A percentile compares a stretch with the other conserved stretches of the same genome.
These are phyloP conservation scores for Megaptera novaeangliae DNA, from an alignment of 2,113 vertebrate genomes.

Conservation along the genomic window DNA sequence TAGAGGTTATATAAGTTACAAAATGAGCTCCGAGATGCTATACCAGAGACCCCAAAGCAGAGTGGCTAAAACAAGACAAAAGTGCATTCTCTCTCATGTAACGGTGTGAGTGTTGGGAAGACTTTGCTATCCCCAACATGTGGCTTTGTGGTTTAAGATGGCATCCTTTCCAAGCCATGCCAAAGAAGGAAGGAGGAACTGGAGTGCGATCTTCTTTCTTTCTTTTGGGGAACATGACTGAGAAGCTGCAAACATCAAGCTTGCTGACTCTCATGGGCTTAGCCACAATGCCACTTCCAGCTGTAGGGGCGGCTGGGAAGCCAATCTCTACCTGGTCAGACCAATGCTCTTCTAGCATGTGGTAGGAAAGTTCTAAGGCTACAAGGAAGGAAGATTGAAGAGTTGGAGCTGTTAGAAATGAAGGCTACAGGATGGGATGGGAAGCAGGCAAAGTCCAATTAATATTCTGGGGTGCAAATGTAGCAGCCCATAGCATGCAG, in stretches of 20 bases:
- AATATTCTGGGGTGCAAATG: not conserved
- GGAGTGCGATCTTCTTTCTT: not conserved
- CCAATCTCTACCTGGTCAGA: not conserved
- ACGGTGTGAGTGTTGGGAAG: not conserved
- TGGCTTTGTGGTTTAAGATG: not conserved
- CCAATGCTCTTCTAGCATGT: not conserved
- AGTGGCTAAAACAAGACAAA: not conserved
- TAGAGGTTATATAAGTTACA: not conserved
- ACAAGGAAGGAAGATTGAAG: rapidly evolving
- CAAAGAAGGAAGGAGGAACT: not conserved
- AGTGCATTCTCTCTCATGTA: too few species aligned
- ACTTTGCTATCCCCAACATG: not conserved
- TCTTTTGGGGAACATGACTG: not conserved
- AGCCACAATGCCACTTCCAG: not conserved
- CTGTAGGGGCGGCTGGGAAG: not conserved
- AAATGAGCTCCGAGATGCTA: not conserved
- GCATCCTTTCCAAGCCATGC: not conserved
- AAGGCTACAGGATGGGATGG: not conserved
- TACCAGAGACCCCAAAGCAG: not conserved
- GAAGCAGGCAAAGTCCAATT: not conserved
- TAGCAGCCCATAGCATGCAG: not conserved
- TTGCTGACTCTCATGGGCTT: not conserved
- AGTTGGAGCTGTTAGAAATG: not conserved
- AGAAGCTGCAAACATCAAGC: not conserved
- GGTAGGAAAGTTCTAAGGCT: not conserved